Conservation (phyloP, 2,113 vertebrate genomes). For the Raja brachyura region DNA sequence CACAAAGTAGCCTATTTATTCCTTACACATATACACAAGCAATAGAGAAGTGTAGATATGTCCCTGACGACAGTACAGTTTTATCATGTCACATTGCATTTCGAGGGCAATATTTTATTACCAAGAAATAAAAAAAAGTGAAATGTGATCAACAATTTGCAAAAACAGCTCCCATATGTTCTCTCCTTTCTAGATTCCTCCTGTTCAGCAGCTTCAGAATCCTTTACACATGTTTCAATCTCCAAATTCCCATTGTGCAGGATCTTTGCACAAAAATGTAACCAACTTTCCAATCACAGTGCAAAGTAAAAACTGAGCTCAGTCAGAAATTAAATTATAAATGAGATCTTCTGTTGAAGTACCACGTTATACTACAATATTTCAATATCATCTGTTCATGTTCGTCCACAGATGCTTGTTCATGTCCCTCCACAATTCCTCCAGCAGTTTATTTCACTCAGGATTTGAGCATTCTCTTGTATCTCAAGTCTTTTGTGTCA, state of each 20-base stretch:
- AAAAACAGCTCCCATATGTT: background rate
- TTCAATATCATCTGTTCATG: too few relatives aligned
- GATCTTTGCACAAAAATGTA: too few relatives aligned
- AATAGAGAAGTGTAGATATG: background rate
- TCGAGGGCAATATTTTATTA: background rate
- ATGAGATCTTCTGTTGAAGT: background rate
- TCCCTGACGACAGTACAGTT: background rate
- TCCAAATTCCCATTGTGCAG: background rate
- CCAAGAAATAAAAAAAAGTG: background rate
- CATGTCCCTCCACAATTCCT: too few relatives aligned
- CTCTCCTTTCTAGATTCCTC: background rate
- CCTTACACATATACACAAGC: background rate
- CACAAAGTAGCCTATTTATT: background rate
- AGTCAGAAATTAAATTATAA: background rate
- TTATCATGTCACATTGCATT: background rate
- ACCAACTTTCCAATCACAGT: too few relatives aligned
- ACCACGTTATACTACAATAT: background rate
- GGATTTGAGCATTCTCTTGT: too few relatives aligned
- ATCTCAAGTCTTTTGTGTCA: background rate
- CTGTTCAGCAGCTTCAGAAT: background rate
- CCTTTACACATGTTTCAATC: background rate
- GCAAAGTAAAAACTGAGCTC: too few relatives aligned
- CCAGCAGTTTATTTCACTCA: too few relatives aligned
- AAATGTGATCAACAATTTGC: background rate
- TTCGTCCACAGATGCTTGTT: too few relatives aligned